Evolutionary conservation across 2,797 vertebrate species (phyloP).

Genomic region (Betta splendens): DNA sequence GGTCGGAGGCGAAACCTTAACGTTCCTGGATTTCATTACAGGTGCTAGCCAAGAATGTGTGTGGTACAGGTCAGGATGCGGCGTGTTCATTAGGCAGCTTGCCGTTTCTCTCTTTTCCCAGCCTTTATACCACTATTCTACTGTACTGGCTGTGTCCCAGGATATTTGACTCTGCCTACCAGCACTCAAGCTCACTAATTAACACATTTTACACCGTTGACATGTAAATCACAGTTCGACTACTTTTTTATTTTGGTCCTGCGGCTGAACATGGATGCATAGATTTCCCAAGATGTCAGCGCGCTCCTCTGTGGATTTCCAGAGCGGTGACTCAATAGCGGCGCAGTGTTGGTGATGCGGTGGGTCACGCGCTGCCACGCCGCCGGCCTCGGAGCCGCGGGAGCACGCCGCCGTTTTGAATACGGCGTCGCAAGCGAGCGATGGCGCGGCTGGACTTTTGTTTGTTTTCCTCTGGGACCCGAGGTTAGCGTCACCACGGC

Average conservation of each 20-base stretch:
- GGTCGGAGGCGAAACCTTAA: no score
- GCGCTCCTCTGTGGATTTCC: slow-evolving; percentile 15
- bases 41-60: background rate
- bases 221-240: no score
- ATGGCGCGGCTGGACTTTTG: slow-evolving; percentile 26
- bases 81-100: background rate
- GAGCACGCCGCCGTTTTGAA: slow-evolving; percentile 31
- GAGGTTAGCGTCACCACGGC: slow-evolving; percentile 26
- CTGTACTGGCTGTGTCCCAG: background rate
- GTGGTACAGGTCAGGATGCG: background rate
- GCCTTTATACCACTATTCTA: background rate
- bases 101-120: background rate
- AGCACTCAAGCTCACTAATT: background rate
- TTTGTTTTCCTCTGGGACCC: slow-evolving; percentile 21
- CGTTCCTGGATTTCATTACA: background rate
- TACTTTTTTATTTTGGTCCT: background rate
- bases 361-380: slow-evolving; percentile 2
- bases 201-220: background rate
- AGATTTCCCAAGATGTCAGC: slow-evolving; percentile 26
- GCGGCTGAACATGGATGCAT: background rate
- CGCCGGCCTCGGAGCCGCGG: slow-evolving; percentile 24
- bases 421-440: slow-evolving; percentile 20
- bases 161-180: background rate
- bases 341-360: slow-evolving; percentile 14
- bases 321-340: slow-evolving; percentile 4